Percentiles rank a stretch among this genome's conserved stretches.
Conservation (phyloP, 2,113 vertebrate species). For the Saccopteryx leptura region DNA sequence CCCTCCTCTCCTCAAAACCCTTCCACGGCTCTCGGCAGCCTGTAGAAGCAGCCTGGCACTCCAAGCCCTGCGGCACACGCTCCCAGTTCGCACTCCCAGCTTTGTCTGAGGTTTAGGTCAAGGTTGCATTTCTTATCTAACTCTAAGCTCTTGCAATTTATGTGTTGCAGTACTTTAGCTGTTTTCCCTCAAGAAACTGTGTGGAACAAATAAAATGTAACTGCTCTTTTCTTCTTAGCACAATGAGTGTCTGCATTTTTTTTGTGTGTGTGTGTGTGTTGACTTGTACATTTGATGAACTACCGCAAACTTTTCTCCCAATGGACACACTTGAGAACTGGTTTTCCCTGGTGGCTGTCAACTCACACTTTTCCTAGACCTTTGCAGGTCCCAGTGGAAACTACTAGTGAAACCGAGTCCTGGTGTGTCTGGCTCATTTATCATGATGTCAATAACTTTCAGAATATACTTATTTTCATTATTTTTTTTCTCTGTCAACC, state of each 20-base stretch:
- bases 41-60: neutral
- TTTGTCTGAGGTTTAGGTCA: neutral
- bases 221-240: neutral
- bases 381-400: neutral
- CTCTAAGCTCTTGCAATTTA: neutral
- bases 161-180: neutral
- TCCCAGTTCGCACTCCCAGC: too few relatives aligned
- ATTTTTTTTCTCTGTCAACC: neutral
- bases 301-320: neutral
- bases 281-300: neutral
- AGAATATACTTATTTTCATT: neutral
- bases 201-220: neutral
- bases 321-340: neutral
- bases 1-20: neutral
- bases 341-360: neutral
- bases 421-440: neutral
- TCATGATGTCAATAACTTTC: neutral
- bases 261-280: too few relatives aligned
- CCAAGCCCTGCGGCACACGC: neutral
- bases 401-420: neutral
- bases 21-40: neutral
- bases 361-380: neutral
- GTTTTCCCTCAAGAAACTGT: neutral
- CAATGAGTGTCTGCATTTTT: neutral
- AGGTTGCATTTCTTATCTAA: neutral